Base-by-base conservation (phyloP, 2,888 invertebrate genomes). In the Eupithecia insigniata region DNA sequence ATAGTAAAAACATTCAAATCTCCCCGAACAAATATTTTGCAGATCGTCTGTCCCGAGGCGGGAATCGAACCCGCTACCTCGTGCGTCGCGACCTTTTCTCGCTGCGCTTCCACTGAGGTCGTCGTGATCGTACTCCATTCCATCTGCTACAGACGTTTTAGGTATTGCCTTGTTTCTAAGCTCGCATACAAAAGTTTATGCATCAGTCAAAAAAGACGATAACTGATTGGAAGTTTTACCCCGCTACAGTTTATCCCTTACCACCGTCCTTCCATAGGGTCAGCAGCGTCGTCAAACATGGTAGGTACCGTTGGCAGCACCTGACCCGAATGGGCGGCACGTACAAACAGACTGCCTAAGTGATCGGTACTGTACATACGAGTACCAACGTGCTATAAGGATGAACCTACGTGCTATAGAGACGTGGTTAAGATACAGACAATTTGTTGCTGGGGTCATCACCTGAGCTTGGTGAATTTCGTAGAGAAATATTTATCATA, bases 271-370 rank as follows among this genome's bases (percentile, higher is more conserved):
- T 67, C 71, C 78, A 88, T 89, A 91, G 90, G 92, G 91, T 92
- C 91, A 91, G 87, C 89, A 88, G 82, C 85, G 84, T 89, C 90
- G 89, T 90, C 91, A 90, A 91, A 89, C 88, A 85, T 89, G 88
- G 90, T 93, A 89, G 88, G 90, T 93, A 93, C 93, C 93, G 93
- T 94, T 91, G 89, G 87, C 85, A 85, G 82, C 90, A 89, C 89
- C 88, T 91, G 92, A 92, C 93, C 91, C 90, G 86, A 86, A 90
- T 90, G 89, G 86, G 85, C 85, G 83, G 87, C 87, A 88, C 89
- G 88, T 88, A 88, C 89, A 88, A 90, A 89, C 90, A 88, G 86
- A 86, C 89, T 86, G 90, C 88, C 85, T 90, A 91, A 92, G 91
- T 91, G 91, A 91, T 91, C 83, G 89, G 90, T 89, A 89, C 91